phyloP scores from a whole-genome alignment of 2,888 invertebrate species.

The Drosophila greeni region DNA sequence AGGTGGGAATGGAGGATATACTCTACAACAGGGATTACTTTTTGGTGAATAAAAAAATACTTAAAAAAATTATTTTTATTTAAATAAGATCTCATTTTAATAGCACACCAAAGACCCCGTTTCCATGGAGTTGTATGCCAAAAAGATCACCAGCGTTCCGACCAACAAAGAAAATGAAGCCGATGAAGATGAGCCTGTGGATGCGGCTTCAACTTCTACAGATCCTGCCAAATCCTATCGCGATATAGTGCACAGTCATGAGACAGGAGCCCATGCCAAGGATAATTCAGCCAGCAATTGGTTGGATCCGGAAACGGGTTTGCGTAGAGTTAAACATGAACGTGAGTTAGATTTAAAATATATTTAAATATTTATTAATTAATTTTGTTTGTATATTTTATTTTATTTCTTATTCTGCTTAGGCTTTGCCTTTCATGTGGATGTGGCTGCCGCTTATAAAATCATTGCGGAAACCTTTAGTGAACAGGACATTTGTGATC shows the following conservation, averaged over 20 bases:
- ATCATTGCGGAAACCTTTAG: constrained; percentile 83
- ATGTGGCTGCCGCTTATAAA: constrained; percentile 84
- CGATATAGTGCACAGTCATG: constrained; percentile 70
- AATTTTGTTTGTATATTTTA: not conserved
- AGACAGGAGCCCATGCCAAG: constrained; percentile 71
- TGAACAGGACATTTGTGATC: constrained; percentile 84
- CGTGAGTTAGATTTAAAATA: constrained; percentile 56
- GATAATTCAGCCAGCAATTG: constrained; percentile 79
- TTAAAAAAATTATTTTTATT: not conserved
- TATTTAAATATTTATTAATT: not conserved
- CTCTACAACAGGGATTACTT: constrained; percentile 83
- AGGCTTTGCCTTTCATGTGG: constrained; percentile 86
- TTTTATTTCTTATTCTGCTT: fast-evolving
- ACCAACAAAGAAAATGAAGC: constrained; percentile 45
- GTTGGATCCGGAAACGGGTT: constrained; percentile 81
- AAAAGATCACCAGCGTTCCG: constrained; percentile 80
- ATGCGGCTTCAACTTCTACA: constrained; percentile 6
- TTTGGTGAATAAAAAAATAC: constrained; percentile 78
- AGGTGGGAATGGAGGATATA: constrained; percentile 83
- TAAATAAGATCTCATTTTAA: constrained; percentile 45
- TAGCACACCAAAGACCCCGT: constrained; percentile 84
- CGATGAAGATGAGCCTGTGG: constrained; percentile 40
- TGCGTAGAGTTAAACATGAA: constrained; percentile 82
- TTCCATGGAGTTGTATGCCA: constrained; percentile 81
- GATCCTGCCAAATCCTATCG: constrained; percentile 63